Conservation (phyloP, 2,113 vertebrate genomes). For the Lepisosteus osseus region DNA sequence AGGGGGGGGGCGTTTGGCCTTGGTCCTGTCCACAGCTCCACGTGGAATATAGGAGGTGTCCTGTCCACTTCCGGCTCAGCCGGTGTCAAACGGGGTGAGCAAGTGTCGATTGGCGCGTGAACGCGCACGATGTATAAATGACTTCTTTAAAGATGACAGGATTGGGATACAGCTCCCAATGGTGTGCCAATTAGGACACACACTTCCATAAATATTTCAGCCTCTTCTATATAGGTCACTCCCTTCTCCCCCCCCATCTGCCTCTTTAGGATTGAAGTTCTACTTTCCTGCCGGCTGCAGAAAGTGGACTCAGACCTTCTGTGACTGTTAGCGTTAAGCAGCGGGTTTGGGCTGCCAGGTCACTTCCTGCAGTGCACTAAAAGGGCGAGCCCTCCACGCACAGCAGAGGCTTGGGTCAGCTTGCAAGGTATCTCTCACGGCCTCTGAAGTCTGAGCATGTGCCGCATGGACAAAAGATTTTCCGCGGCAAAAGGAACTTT, state of each 20-base stretch:
- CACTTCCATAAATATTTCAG: conserved; percentile 69
- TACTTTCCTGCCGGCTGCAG: conserved; percentile 27
- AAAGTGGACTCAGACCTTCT: not conserved
- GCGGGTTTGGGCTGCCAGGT: not conserved
- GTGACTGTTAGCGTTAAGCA: not conserved
- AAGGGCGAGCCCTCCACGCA: not conserved
- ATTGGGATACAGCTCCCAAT: conserved; percentile 46
- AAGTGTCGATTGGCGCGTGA: too few relatives aligned
- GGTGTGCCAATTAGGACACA: conserved; percentile 67
- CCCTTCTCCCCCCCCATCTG: conserved; percentile 44
- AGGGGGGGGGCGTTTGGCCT: too few relatives aligned
- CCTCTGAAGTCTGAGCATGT: too few relatives aligned
- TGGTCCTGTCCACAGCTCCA: too few relatives aligned
- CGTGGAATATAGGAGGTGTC: too few relatives aligned
- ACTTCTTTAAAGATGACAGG: conserved; percentile 39
- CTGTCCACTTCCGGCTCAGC: too few relatives aligned
- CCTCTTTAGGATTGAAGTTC: conserved; percentile 34
- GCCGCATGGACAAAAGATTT: too few relatives aligned
- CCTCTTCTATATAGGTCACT: conserved; percentile 64
- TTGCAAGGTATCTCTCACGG: not conserved
- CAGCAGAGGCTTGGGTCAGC: conserved; percentile 19
- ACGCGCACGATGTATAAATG: too few relatives aligned
- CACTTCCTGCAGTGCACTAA: not conserved
- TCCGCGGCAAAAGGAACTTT: too few relatives aligned
- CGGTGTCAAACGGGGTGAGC: too few relatives aligned